Conservation (phyloP, 1,140 invertebrate species). For the Drosophila bipectinata region DNA sequence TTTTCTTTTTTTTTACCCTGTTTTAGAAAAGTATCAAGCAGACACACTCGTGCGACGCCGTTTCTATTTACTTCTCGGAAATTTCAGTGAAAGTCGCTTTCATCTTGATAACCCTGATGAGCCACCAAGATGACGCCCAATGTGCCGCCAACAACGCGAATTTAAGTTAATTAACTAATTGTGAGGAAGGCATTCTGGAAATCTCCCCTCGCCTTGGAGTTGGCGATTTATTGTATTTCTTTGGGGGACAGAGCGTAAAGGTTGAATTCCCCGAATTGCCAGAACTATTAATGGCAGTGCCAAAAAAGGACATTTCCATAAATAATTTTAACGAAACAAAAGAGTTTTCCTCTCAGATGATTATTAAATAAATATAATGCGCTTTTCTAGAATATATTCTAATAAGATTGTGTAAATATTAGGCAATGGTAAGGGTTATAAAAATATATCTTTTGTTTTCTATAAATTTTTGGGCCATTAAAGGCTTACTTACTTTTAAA, state of each 20-base stretch:
- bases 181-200: constrained; percentile 15
- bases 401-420: too few species aligned
- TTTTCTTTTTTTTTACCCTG: neutral
- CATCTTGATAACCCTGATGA: constrained; percentile 36
- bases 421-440: too few species aligned
- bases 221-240: neutral
- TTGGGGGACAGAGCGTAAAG: neutral
- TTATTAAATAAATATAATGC: too few species aligned
- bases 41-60: neutral
- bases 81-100: constrained; percentile 15
- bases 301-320: neutral
- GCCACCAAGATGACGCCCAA: constrained; percentile 30
- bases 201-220: neutral
- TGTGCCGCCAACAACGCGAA: constrained; percentile 19
- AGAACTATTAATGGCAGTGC: neutral
- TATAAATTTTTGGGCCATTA: too few species aligned
- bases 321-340: neutral
- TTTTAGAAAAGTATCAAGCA: too few species aligned
- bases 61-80: constrained; percentile 24
- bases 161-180: constrained; percentile 41
- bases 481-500: too few species aligned
- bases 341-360: neutral
- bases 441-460: too few species aligned
- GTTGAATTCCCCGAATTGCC: neutral
- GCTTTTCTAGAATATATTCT: too few species aligned